A percentile compares a stretch with the other conserved stretches of the same genome.
phyloP scores from a whole-genome alignment of 2,113 vertebrate species.

The Hyperopisus bebe region DNA sequence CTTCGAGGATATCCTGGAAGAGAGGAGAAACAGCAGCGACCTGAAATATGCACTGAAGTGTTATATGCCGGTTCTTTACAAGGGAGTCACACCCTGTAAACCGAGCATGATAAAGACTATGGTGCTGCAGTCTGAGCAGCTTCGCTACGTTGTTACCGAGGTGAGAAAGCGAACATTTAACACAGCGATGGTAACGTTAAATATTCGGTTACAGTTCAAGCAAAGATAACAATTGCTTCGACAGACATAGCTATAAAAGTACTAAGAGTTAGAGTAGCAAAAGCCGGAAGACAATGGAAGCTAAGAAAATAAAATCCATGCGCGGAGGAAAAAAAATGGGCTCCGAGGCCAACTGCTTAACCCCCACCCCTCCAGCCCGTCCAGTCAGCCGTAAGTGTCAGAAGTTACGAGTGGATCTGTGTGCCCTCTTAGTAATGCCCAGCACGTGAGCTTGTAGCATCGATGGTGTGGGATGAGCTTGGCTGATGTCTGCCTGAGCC shows the following conservation, averaged over 20 bases:
- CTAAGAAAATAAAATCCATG: neutral
- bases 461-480: neutral
- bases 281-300: neutral
- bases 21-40: slow-evolving; percentile 84
- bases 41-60: slow-evolving; percentile 83
- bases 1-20: slow-evolving; percentile 90
- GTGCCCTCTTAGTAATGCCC: neutral
- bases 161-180: slow-evolving; percentile 44
- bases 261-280: neutral
- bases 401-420: neutral
- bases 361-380: neutral
- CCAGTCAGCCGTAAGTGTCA: neutral
- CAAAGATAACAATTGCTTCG: neutral
- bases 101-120: slow-evolving; percentile 66
- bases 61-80: slow-evolving; percentile 79
- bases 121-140: slow-evolving; percentile 78
- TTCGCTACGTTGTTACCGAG: slow-evolving; percentile 78
- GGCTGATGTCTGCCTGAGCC: neutral
- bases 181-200: neutral
- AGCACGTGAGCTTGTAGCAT: neutral
- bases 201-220: neutral
- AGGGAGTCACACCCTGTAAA: slow-evolving; percentile 70
- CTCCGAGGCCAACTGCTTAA: neutral
- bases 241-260: neutral
- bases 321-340: neutral